phyloP scores from a whole-genome alignment of 2,888 invertebrate species.

The Yponomeuta cagnagella region DNA sequence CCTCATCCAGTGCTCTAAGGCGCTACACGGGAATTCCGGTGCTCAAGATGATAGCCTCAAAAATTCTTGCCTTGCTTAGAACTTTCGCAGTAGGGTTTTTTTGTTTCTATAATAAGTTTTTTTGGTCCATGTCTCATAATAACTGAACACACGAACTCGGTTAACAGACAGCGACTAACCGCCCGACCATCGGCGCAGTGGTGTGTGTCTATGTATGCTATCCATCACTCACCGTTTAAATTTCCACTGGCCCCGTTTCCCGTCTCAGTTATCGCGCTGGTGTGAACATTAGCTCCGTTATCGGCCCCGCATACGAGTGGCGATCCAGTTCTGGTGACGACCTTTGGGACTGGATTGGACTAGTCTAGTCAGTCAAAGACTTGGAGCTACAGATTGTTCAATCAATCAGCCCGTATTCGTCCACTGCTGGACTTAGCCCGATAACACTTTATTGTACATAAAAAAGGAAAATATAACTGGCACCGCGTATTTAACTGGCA shows the following conservation, averaged over 20 bases:
- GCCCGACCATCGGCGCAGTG: neutral
- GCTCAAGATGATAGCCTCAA: too few species aligned
- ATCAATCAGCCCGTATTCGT: neutral
- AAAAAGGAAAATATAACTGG: too few species aligned
- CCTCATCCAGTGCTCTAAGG: neutral
- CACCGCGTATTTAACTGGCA: too few species aligned
- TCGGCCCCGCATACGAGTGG: neutral
- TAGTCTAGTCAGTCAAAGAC: neutral
- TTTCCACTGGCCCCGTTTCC: neutral
- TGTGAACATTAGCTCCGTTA: too few species aligned
- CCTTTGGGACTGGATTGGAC: neutral
- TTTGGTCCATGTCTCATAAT: too few species aligned
- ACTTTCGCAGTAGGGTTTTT: too few species aligned
- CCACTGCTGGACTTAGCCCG: too few species aligned
- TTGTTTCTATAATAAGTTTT: too few species aligned
- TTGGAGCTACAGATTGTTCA: neutral
- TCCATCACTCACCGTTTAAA: neutral
- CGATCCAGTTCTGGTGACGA: neutral
- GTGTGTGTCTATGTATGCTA: neutral
- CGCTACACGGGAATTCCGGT: too few species aligned
- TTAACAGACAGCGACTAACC: slow-evolving; percentile 49
- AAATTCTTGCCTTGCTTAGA: too few species aligned
- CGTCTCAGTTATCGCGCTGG: neutral
- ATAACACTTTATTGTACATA: too few species aligned
- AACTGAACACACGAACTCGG: slow-evolving; percentile 36